Percentiles rank a stretch among this genome's conserved stretches.
Conservation (phyloP, 30 jellyfish, hydroid and myxozoan species). For the Turritopsis dohrnii region DNA sequence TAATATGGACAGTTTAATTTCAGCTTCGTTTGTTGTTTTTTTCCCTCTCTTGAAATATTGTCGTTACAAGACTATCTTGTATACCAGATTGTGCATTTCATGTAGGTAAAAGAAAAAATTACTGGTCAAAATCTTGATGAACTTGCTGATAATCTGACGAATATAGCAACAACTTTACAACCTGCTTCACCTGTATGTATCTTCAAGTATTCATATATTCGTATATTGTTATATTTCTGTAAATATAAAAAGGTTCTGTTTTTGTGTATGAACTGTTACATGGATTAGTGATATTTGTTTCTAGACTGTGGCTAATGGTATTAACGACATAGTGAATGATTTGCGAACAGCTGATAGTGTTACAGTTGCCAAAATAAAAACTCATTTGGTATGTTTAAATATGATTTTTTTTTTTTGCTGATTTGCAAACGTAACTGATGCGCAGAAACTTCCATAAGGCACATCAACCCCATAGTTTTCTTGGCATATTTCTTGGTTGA, state of each 20-base stretch:
- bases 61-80: too few species aligned
- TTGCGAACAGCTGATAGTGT: constrained; percentile 13
- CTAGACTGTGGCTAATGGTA: constrained; percentile 23
- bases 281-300: too few species aligned
- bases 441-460: too few species aligned
- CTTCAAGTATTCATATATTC: not conserved
- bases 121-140: constrained; percentile 36
- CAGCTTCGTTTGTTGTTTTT: too few species aligned
- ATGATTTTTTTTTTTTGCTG: too few species aligned
- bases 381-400: constrained; percentile 22
- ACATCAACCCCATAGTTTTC: too few species aligned
- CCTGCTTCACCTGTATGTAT: constrained; percentile 1
- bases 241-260: not conserved
- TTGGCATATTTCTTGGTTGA: too few species aligned
- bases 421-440: too few species aligned
- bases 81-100: not conserved
- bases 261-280: too few species aligned
- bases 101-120: constrained; percentile 36
- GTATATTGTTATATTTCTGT: not conserved
- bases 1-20: too few species aligned
- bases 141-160: constrained; percentile 31
- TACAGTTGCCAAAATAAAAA: constrained; percentile 10
- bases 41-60: too few species aligned
- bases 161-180: constrained; percentile 10
- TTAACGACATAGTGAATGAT: constrained; percentile 32